Evolutionary conservation across 2,888 invertebrate species (phyloP).

Genomic region (Sarcophaga subvicina): DNA sequence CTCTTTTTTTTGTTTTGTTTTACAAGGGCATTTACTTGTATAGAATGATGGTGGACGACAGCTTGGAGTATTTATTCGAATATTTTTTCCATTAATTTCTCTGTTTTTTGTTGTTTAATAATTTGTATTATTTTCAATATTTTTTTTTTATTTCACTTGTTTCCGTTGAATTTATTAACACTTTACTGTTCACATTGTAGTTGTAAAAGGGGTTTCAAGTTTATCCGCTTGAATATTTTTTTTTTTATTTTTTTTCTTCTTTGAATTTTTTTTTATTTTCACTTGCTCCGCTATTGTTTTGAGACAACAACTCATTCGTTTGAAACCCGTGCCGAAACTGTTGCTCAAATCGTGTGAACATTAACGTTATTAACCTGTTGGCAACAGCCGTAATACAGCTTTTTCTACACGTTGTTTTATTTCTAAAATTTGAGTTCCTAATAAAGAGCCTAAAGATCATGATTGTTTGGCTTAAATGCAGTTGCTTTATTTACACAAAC

Average conservation of each 20-base stretch:
- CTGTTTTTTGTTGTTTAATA: slow-evolving; percentile 10
- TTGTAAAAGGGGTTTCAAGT: slow-evolving; percentile 46
- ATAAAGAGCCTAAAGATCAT: slow-evolving; percentile 54
- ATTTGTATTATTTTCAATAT: slow-evolving; percentile 35
- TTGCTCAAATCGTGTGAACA: slow-evolving; percentile 73
- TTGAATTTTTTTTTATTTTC: not conserved
- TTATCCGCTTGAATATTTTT: slow-evolving; percentile 45
- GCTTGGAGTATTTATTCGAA: not conserved
- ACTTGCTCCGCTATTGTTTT: slow-evolving; percentile 8
- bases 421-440: slow-evolving; percentile 4
- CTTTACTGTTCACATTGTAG: slow-evolving; percentile 29
- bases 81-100: slow-evolving; percentile 14
- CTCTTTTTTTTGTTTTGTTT: slow-evolving; percentile 39
- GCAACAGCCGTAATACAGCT: slow-evolving; percentile 46
- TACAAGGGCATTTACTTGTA: slow-evolving; percentile 63
- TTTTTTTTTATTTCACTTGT: slow-evolving; percentile 24
- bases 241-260: not conserved
- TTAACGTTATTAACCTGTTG: slow-evolving; percentile 77
- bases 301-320: slow-evolving; percentile 75
- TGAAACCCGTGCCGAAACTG: slow-evolving; percentile 77
- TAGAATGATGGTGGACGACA: not conserved
- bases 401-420: slow-evolving; percentile 21
- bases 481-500: slow-evolving; percentile 6
- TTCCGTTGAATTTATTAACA: slow-evolving; percentile 46
- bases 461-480: slow-evolving; percentile 61